Evolutionary conservation across 1,140 invertebrate genomes (phyloP), one percentile per base, ranked within the genome.

Genomic region (Drosophila simulans): DNA sequence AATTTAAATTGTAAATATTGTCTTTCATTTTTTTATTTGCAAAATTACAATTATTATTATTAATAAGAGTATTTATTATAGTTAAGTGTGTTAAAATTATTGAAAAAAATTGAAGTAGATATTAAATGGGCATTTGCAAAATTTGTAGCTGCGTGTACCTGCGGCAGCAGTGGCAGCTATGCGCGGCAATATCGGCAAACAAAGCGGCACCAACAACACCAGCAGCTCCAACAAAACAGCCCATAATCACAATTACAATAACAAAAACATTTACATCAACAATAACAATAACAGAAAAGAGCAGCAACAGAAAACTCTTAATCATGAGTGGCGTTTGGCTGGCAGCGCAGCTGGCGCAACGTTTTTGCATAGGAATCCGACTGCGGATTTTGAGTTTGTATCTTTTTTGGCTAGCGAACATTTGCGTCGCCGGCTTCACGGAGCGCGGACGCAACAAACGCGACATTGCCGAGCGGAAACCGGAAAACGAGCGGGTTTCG

Each of bases 391-490:
- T 10, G 42, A 48, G 11, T 64, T 17, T 58, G 20, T 43, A 13
- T 57, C 52, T 64, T 39, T 71, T 85, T 88, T 88, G 90, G 83
- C 81, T 72, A 84, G 54, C 70, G 66, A 90, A 72, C 86, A 91
- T 91, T 91, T 91, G 84, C 75, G 72, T 65, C 71, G 74, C 78
- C 65, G 72, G 65, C 75, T 83, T 84, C 80, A 70, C 81, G 76
- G 81, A 71, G 73, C 60, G 55, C 86, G 69, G 81, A 90, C 86
- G 86, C 68, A 64, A 70, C 68, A 70, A 66, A 35, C 64, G 64
- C 64, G 64, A 66, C 63, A 68, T 66, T 27, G 49, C 64, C 31
- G 15, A 54, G 39, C 55, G 34, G 59, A 80, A 83, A 88, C 77
- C 72, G 84, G 84, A 84, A 81, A 85, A 46, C 80, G 45, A 52